Evolutionary conservation across 64 coral and sea anemone genomes (phyloP).

Genomic region (Anthopleura sola): DNA sequence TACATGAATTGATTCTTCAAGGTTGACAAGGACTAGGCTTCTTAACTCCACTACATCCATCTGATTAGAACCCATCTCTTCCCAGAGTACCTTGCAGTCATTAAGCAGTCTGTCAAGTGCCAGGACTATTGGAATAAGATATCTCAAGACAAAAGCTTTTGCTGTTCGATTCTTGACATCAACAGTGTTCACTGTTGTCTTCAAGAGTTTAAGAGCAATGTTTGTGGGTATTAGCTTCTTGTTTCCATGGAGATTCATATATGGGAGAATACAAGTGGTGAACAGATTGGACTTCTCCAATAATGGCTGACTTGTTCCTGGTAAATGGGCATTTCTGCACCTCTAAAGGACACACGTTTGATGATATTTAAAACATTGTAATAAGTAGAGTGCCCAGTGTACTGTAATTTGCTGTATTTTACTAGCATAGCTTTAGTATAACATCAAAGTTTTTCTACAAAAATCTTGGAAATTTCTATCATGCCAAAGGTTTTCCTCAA

Average conservation of each 20-base stretch:
- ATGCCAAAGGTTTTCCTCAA: too few relatives aligned
- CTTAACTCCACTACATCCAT: background rate
- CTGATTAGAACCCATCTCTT: background rate
- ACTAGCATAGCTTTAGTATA: too few relatives aligned
- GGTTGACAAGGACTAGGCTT: background rate
- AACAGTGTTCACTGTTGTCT: background rate
- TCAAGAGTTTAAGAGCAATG: constrained; percentile 34
- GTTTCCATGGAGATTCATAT: constrained; percentile 8
- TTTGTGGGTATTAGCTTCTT: background rate
- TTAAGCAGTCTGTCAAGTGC: constrained; percentile 28
- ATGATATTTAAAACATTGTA: too few relatives aligned
- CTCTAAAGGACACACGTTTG: background rate
- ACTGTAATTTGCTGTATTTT: background rate
- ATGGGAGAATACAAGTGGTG: constrained; percentile 6
- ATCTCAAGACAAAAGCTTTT: constrained; percentile 5
- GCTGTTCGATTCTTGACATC: background rate
- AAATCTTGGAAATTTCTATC: too few relatives aligned
- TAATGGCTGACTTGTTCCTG: constrained; percentile 21
- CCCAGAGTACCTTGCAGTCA: constrained; percentile 39
- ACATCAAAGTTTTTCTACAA: too few relatives aligned
- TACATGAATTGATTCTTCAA: background rate
- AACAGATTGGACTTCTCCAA: constrained; percentile 14
- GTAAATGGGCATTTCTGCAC: background rate
- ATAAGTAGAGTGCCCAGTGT: too few relatives aligned
- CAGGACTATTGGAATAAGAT: constrained; percentile 29